A percentile compares a stretch with the other conserved stretches of the same genome.
Evolutionary conservation across 2,113 vertebrate species (phyloP).

Genomic region (Hippoglossus stenolepis): DNA sequence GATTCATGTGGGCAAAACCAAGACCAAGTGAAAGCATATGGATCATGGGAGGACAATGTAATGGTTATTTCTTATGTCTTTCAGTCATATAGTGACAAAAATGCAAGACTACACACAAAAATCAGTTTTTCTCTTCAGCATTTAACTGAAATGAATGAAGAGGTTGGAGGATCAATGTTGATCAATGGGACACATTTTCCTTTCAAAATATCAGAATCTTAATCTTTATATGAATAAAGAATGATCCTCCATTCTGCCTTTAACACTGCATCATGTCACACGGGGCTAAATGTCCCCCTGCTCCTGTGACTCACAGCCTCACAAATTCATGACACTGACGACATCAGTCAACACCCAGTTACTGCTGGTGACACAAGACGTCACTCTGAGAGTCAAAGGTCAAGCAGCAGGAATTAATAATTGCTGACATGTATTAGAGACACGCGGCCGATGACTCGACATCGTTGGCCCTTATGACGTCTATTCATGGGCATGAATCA

Average conservation of each 20-base stretch:
- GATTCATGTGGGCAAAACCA: conserved; percentile 49
- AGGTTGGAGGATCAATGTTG: conserved; percentile 3
- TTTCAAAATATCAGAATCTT: conserved; percentile 11
- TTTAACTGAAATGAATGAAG: conserved; percentile 21
- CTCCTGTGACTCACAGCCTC: conserved; percentile 53
- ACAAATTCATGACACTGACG: conserved; percentile 42
- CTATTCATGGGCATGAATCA: conserved; percentile 58
- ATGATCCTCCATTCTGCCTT: conserved; percentile 4
- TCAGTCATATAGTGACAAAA: not conserved
- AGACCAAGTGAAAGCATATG: conserved; percentile 39
- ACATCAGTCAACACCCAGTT: conserved; percentile 43
- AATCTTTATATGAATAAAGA: conserved; percentile 22
- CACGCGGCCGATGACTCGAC: conserved; percentile 1
- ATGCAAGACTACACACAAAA: not conserved
- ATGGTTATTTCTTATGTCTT: not conserved
- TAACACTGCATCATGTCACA: conserved; percentile 6
- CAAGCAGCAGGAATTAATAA: conserved; percentile 43
- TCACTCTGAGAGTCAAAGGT: conserved; percentile 44
- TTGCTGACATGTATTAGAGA: conserved; percentile 21
- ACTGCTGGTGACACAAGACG: conserved; percentile 8
- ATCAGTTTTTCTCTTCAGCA: conserved; percentile 15
- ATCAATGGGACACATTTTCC: not conserved
- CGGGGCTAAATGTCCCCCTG: conserved; percentile 7
- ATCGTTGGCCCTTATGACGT: conserved; percentile 38
- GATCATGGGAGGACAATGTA: not conserved